phyloP scores from a whole-genome alignment of 1,140 invertebrate species.

The Triops cancriformis region DNA sequence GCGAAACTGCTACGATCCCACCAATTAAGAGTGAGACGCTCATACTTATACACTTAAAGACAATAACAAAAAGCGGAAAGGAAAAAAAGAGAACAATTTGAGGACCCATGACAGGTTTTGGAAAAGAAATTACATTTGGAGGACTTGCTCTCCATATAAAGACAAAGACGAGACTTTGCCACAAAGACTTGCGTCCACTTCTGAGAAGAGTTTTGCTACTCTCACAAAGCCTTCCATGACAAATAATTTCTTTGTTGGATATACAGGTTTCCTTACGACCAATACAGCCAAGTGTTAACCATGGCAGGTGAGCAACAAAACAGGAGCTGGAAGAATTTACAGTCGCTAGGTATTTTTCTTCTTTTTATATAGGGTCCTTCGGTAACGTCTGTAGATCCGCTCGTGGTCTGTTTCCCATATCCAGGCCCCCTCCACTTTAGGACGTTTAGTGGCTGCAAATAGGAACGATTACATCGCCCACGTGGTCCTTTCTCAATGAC shows the following conservation, averaged over 20 bases:
- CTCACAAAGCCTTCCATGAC: not conserved
- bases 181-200: not conserved
- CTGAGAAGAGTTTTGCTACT: no score
- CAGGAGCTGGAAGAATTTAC: not conserved
- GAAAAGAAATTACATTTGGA: not conserved
- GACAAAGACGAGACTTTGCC: not conserved
- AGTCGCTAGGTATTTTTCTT: not conserved
- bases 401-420: not conserved
- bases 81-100: not conserved
- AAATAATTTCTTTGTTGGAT: not conserved
- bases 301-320: not conserved
- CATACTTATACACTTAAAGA: not conserved
- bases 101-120: not conserved
- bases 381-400: not conserved
- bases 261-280: not conserved
- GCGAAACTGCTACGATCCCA: not conserved
- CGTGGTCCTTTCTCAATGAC: not conserved
- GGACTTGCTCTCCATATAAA: not conserved
- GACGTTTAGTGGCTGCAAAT: not conserved
- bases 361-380: not conserved
- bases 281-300: not conserved
- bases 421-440: not conserved
- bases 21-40: not conserved
- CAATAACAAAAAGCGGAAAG: not conserved
- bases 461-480: not conserved